A percentile compares a stretch with the other conserved stretches of the same genome.
Conservation (phyloP, 92 coral and sea anemone species). For the Actinostola sp. region DNA sequence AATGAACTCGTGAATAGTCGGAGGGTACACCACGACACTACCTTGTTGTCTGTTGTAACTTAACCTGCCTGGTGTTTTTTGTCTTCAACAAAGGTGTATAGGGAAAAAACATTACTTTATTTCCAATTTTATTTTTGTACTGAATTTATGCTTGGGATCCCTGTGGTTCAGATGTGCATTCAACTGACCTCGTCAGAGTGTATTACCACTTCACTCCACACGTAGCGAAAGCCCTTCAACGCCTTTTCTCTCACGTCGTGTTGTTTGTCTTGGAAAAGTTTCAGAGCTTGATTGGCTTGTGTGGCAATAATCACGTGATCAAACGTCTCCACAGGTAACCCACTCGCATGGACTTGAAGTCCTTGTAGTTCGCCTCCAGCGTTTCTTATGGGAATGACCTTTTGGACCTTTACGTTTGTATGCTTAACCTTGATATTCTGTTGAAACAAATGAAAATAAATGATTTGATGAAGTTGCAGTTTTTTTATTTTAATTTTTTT, state of each 20-base stretch:
- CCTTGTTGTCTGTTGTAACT: too few species aligned
- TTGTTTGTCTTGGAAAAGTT: not conserved
- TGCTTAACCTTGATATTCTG: constrained; percentile 20
- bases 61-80: too few species aligned
- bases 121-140: too few species aligned
- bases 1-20: too few species aligned
- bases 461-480: too few species aligned
- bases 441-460: not conserved
- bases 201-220: constrained; percentile 24
- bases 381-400: not conserved
- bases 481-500: too few species aligned
- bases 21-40: too few species aligned
- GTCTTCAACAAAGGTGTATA: too few species aligned
- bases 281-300: constrained; percentile 27
- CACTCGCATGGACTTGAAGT: constrained; percentile 5
- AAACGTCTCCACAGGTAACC: constrained; percentile 25
- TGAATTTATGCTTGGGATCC: too few species aligned
- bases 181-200: constrained; percentile 30
- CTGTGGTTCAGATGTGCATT: too few species aligned
- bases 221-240: constrained; percentile 5
- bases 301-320: constrained; percentile 33
- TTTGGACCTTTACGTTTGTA: not conserved
- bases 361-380: not conserved
- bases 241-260: not conserved
- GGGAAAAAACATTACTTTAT: too few species aligned